These are phyloP conservation scores for Leptopilina syphax DNA, from an alignment of 2,888 invertebrate species.

Conservation along the genomic window DNA sequence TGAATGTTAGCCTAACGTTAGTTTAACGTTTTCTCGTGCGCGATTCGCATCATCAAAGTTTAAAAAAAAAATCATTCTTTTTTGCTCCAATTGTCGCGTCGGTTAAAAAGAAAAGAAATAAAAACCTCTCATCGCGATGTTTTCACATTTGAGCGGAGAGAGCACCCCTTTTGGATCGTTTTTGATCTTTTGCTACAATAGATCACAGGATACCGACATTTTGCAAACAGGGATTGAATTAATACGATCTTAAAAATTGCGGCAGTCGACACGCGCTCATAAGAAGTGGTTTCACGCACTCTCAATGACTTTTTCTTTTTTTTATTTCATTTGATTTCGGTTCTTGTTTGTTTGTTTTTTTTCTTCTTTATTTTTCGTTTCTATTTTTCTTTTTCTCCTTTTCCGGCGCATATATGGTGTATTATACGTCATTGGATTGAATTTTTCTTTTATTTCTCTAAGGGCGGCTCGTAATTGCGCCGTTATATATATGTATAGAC, in stretches of 20 bases:
- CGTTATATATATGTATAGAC: not conserved
- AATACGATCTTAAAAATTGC: slow-evolving; percentile 45
- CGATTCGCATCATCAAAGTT: too few relatives aligned
- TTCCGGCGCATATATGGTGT: slow-evolving; percentile 25
- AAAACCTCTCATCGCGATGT: not conserved
- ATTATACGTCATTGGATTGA: slow-evolving; percentile 19
- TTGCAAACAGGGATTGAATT: slow-evolving; percentile 27
- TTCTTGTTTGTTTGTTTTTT: not conserved
- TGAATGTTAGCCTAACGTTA: too few relatives aligned
- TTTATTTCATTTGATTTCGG: slow-evolving; percentile 19
- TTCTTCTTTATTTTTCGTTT: slow-evolving; percentile 36
- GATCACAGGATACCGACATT: slow-evolving; percentile 53
- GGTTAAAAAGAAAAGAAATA: too few relatives aligned
- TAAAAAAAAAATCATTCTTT: too few relatives aligned
- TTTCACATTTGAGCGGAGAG: slow-evolving; percentile 8
- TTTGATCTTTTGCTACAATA: slow-evolving; percentile 53
- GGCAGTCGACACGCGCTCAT: slow-evolving; percentile 32
- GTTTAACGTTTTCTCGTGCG: too few relatives aligned
- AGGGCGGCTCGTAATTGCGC: slow-evolving; percentile 28
- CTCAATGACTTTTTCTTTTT: slow-evolving; percentile 48
- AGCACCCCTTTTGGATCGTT: slow-evolving; percentile 7
- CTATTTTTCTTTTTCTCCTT: slow-evolving; percentile 35
- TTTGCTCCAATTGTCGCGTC: too few relatives aligned
- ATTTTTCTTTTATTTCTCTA: slow-evolving; percentile 23
- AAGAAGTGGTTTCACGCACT: not conserved